phyloP scores from a whole-genome alignment of 1,140 invertebrate species.

The Euura saliciscinereae region DNA sequence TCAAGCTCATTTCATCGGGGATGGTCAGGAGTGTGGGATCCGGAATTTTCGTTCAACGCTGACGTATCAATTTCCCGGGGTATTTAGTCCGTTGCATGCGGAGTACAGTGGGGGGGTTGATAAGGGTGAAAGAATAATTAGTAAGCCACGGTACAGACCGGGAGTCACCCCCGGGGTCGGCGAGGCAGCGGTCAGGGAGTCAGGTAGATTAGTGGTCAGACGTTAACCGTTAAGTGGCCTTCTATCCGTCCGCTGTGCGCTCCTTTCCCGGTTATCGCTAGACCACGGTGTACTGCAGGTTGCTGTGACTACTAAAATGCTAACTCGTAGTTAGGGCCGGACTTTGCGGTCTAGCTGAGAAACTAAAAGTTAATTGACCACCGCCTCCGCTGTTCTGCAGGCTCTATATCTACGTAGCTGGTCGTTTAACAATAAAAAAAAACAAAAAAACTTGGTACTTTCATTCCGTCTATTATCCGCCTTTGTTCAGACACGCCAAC shows the following conservation, averaged over 20 bases:
- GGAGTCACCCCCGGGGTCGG: conserved; percentile 42
- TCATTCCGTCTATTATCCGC: neutral
- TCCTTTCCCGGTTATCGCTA: neutral
- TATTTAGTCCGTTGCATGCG: too few species aligned
- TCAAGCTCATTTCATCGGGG: too few species aligned
- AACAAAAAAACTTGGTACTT: conserved; percentile 1
- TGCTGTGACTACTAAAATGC: neutral
- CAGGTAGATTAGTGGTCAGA: conserved; percentile 49
- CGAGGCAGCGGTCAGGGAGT: conserved; percentile 45
- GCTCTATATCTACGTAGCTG: neutral
- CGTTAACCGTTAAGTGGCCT: conserved; percentile 44
- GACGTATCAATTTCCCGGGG: too few species aligned
- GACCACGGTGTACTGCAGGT: neutral
- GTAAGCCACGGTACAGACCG: conserved; percentile 21
- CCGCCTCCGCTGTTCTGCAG: neutral
- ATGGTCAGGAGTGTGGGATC: too few species aligned
- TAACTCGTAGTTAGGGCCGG: neutral
- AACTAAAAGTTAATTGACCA: conserved; percentile 1
- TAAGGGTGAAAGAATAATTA: conserved; percentile 50
- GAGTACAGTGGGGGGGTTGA: neutral
- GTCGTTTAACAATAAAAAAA: neutral
- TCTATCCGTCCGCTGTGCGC: conserved; percentile 11
- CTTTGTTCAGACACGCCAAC: neutral
- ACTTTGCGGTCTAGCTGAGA: neutral
- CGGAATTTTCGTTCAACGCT: too few species aligned